phyloP scores from a whole-genome alignment of 2,113 vertebrate species.

The Osmerus mordax region DNA sequence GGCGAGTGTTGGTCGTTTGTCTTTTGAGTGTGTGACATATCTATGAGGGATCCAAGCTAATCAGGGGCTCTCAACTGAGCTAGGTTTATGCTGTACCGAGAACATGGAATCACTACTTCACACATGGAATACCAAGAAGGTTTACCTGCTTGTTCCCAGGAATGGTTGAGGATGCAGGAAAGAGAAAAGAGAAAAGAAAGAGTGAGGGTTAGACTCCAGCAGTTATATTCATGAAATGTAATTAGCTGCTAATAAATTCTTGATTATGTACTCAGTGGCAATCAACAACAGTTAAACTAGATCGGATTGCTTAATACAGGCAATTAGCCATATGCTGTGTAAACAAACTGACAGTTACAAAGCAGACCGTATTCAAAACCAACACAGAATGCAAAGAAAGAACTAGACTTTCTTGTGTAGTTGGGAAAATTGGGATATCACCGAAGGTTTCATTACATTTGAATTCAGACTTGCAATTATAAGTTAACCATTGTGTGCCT shows the following conservation, averaged over 20 bases:
- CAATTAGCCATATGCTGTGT: background rate
- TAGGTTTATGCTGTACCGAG: conserved; percentile 32
- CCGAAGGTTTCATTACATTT: no score
- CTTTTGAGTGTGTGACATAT: conserved; percentile 38
- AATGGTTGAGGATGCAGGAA: conserved; percentile 17
- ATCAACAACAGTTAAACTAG: conserved; percentile 25
- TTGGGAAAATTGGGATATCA: no score
- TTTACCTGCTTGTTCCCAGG: conserved; percentile 40
- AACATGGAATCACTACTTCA: conserved; percentile 39
- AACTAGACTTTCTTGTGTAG: no score
- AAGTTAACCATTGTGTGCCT: conserved; percentile 35
- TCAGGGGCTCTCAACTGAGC: conserved; percentile 28
- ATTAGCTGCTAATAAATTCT: conserved; percentile 5
- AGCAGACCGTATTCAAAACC: background rate
- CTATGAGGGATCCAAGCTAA: conserved; percentile 48
- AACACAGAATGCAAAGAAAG: background rate
- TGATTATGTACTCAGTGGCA: conserved; percentile 5
- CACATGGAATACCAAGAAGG: conserved; percentile 27
- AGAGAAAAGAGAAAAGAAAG: conserved; percentile 16
- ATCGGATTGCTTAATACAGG: background rate
- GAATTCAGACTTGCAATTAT: background rate
- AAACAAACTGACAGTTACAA: conserved; percentile 9
- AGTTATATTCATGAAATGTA: conserved; percentile 2
- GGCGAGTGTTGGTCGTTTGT: conserved; percentile 48
- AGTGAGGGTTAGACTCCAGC: conserved; percentile 13